Conservation (phyloP, 2,888 invertebrate species). For the Shargacucullia verbasci region DNA sequence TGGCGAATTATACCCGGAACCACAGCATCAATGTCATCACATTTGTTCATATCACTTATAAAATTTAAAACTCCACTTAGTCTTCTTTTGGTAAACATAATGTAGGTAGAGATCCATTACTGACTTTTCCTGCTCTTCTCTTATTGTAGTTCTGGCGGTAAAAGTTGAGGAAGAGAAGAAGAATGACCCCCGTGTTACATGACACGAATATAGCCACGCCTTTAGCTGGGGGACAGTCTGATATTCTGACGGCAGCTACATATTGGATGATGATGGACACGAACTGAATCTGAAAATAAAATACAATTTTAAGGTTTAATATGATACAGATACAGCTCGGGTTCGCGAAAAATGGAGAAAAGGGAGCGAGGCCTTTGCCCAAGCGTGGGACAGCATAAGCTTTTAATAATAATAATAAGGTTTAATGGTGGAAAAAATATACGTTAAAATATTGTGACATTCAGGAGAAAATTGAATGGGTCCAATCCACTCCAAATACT, state of each 20-base stretch:
- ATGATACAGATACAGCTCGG: no score
- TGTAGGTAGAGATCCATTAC: slow-evolving; percentile 29
- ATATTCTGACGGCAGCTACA: slow-evolving; percentile 77
- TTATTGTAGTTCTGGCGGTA: slow-evolving; percentile 84
- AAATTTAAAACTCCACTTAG: slow-evolving; percentile 18
- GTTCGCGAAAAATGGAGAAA: no score
- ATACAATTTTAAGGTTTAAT: no score
- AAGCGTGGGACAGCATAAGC: no score
- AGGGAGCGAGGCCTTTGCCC: no score
- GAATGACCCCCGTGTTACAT: slow-evolving; percentile 88
- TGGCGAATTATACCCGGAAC: slow-evolving; percentile 9
- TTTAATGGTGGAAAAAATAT: no score
- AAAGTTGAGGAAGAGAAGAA: slow-evolving; percentile 91
- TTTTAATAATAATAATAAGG: no score
- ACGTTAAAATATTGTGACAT: no score
- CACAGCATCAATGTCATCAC: slow-evolving; percentile 31
- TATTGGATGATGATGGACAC: slow-evolving; percentile 90
- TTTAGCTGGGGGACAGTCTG: slow-evolving; percentile 90
- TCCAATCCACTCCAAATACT: no score
- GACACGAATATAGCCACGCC: slow-evolving; percentile 88
- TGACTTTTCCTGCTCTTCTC: slow-evolving; percentile 35
- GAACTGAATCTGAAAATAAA: slow-evolving; percentile 88
- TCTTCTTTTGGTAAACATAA: slow-evolving; percentile 51
- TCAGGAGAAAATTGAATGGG: no score
- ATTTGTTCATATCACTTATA: slow-evolving; percentile 27